These are phyloP conservation scores for Drosophila serrata DNA, from an alignment of 1,140 invertebrate species.

Conservation along the genomic window DNA sequence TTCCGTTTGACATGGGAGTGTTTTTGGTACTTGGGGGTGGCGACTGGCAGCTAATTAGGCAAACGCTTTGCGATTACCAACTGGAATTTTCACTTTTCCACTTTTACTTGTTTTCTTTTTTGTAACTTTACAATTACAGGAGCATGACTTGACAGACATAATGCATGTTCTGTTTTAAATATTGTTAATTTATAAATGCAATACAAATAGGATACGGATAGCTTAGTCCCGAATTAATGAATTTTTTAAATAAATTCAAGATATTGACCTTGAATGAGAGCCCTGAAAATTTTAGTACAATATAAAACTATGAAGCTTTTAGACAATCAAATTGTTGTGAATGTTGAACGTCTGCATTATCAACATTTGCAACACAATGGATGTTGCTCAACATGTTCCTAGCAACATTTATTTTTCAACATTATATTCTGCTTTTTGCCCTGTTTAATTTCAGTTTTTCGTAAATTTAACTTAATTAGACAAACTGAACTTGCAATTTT, in stretches of 20 bases:
- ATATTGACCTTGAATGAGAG: neutral
- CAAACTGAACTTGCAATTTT: too few species aligned
- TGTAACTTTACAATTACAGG: conserved; percentile 15
- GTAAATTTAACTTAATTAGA: too few species aligned
- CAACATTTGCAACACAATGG: neutral
- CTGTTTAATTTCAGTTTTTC: neutral
- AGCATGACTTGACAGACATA: conserved; percentile 16
- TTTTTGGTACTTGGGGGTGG: conserved; percentile 20
- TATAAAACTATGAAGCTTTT: neutral
- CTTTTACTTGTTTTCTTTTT: conserved; percentile 22
- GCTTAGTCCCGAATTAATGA: neutral
- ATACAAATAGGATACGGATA: neutral
- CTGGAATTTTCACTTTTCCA: conserved; percentile 65
- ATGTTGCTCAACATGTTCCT: neutral
- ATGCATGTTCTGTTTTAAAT: neutral
- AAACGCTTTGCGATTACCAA: conserved; percentile 74
- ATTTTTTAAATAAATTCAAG: neutral
- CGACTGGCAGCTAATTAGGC: conserved; percentile 70
- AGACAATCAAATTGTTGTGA: neutral
- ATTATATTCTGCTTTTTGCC: too few species aligned
- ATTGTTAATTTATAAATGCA: neutral
- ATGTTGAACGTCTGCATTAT: neutral
- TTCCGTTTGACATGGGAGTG: conserved; percentile 60
- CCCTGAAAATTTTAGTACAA: neutral
- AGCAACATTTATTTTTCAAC: neutral